These are phyloP conservation scores for Coelinius sp. DNA, from an alignment of 2,888 invertebrate genomes.

Conservation along the genomic window DNA sequence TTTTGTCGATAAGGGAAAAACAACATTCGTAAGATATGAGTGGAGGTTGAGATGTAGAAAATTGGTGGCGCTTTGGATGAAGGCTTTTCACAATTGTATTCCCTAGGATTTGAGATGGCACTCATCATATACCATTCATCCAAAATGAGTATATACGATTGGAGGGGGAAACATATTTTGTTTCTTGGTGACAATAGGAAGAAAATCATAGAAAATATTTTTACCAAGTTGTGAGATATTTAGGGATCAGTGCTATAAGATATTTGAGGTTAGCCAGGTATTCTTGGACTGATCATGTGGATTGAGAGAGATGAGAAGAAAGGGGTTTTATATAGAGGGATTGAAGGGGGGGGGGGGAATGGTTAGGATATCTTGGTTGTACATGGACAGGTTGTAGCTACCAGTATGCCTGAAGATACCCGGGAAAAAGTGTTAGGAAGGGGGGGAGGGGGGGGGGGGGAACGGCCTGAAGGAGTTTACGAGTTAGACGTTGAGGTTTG, in stretches of 20 bases:
- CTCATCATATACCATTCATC: neutral
- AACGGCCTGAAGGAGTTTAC: constrained; percentile 55
- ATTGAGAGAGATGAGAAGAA: constrained; percentile 23
- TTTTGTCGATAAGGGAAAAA: constrained; percentile 4
- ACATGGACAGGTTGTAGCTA: constrained; percentile 27
- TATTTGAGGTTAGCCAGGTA: constrained; percentile 4
- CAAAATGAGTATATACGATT: neutral
- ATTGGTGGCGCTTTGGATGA: constrained; percentile 12
- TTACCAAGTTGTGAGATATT: neutral
- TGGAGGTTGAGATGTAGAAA: neutral
- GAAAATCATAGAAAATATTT: no score
- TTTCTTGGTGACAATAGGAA: no score
- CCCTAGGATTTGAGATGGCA: neutral
- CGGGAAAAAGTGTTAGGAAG: neutral
- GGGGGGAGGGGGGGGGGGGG: no score
- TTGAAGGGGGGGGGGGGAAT: constrained; percentile 36
- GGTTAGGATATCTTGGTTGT: constrained; percentile 36
- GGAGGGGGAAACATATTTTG: neutral
- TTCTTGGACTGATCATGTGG: constrained; percentile 34
- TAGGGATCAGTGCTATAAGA: no score
- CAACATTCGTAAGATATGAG: neutral
- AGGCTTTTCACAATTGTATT: neutral
- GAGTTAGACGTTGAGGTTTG: constrained; percentile 56
- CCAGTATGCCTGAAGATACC: constrained; percentile 38
- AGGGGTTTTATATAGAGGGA: constrained; percentile 21